Conservation (phyloP, 2,888 invertebrate genomes). For the Saturnia pavonia region DNA sequence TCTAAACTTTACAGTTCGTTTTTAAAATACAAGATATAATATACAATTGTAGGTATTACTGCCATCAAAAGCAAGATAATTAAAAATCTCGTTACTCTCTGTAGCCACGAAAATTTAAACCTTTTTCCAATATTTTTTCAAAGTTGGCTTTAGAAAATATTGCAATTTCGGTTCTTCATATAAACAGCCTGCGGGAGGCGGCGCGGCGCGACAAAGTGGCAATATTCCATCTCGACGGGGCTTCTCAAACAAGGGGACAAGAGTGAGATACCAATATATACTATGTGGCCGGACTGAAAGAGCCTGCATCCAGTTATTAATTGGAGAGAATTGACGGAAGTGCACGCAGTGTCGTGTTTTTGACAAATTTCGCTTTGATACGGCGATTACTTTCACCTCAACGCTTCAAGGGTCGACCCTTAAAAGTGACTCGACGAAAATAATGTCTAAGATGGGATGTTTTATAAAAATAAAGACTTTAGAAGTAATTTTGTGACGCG, state of each 20-base stretch:
- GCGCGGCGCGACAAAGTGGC: conserved; percentile 78
- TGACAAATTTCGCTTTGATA: conserved; percentile 82
- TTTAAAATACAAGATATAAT: neutral
- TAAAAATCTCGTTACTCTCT: conserved; percentile 25
- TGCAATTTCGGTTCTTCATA: conserved; percentile 69
- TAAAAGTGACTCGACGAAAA: conserved; percentile 51
- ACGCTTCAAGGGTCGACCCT: conserved; percentile 65
- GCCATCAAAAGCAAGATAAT: neutral
- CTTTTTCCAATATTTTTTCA: conserved; percentile 58
- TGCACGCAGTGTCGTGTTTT: conserved; percentile 76
- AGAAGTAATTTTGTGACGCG: conserved; percentile 24
- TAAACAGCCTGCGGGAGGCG: conserved; percentile 72
- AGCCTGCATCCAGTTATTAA: conserved; percentile 69
- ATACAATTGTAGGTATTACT: neutral
- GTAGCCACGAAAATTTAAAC: conserved; percentile 52
- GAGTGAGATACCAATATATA: conserved; percentile 49
- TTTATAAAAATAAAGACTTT: conserved; percentile 42
- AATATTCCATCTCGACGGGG: conserved; percentile 80
- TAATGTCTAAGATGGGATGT: conserved; percentile 49
- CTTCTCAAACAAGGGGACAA: conserved; percentile 77
- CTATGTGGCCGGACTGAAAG: conserved; percentile 38
- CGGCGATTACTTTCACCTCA: conserved; percentile 78
- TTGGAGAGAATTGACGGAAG: conserved; percentile 80
- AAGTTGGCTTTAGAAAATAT: conserved; percentile 63
- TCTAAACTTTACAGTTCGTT: neutral